These are phyloP conservation scores for Drusus annulatus DNA, from an alignment of 1,140 invertebrate genomes.

Conservation along the genomic window DNA sequence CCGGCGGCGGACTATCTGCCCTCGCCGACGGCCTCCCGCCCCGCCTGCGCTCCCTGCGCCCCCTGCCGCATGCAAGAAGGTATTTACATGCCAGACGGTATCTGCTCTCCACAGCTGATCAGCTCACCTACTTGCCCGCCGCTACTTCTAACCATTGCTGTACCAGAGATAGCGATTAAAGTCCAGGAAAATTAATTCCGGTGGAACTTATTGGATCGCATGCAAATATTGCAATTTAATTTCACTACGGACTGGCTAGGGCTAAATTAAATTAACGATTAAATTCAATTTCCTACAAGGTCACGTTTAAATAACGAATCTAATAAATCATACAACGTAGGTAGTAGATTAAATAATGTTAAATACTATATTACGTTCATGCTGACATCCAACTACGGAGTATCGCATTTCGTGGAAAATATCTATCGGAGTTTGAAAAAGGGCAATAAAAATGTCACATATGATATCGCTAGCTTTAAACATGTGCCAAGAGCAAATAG, in stretches of 20 bases:
- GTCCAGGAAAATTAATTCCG: slow-evolving; percentile 11
- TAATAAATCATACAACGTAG: no score
- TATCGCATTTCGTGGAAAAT: no score
- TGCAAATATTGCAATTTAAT: slow-evolving; percentile 21
- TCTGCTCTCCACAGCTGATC: slow-evolving; percentile 34
- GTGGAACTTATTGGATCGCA: not conserved
- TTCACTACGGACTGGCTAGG: not conserved
- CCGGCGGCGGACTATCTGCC: slow-evolving; percentile 38
- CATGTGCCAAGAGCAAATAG: slow-evolving; percentile 26
- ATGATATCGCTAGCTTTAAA: slow-evolving; percentile 22
- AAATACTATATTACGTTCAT: no score
- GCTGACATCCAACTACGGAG: no score
- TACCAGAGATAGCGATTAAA: slow-evolving; percentile 3
- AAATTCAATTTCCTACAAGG: not conserved
- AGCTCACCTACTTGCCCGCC: not conserved
- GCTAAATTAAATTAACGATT: not conserved
- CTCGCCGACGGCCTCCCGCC: not conserved
- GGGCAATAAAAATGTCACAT: slow-evolving; percentile 42
- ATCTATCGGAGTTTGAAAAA: not conserved
- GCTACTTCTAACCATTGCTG: not conserved
- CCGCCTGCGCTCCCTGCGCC: not conserved
- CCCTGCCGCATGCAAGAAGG: slow-evolving; percentile 1
- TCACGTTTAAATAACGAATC: no score
- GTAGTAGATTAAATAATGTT: no score
- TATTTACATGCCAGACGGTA: slow-evolving; percentile 56